Evolutionary conservation across 1,140 invertebrate genomes (phyloP), one percentile per base, ranked within the genome.

Genomic region (Macrosteles quadrilineatus): DNA sequence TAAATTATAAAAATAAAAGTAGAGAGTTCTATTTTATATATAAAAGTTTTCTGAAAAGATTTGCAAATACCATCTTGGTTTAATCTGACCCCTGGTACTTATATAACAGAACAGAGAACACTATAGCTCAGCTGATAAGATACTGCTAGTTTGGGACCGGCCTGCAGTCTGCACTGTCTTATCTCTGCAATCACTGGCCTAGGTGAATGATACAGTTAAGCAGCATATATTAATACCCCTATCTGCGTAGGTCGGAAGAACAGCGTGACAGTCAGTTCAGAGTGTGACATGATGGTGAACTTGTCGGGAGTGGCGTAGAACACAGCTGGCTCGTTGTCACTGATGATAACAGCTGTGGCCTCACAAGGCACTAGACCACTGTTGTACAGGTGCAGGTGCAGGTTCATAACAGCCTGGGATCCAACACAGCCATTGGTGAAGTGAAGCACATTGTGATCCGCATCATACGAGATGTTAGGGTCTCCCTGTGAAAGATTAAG

Each of bases 371-470:
- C 27, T 6, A 59, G 25, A 1, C 55, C 55, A 11, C 21, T 25
- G 55, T 59, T 59, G 27, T 23, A 23, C 21, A 59, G 25, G 23
- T 50, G 47, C 47, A 50, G n/a, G 21, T 59, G 55, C 55, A 59
- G 21, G 25, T 29, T 59, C 25, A 59, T 11, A n/a, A 4, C 27
- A 25, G 21, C 9, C 55, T 59, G 14, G 55, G 21, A 2, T 2
- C 55, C 55, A 6, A 59, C 55, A 59, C 55, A 59, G 14, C 12
- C 55, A 30, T 29, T 9, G 1, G 12, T 11, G 55, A 59, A 59
- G 14, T 23, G 9, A 14, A 59, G 4, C 6, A 30, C 23, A 19
- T 50, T 50, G 2, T 50, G 6, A 3, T 50, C 47, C n/a, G 4
- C 14, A 50, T 50, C 14, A 21, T 19, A 50, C 47, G 21, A 17